phyloP scores from a whole-genome alignment of 1,140 invertebrate genomes.

The Scylla paramamosain region DNA sequence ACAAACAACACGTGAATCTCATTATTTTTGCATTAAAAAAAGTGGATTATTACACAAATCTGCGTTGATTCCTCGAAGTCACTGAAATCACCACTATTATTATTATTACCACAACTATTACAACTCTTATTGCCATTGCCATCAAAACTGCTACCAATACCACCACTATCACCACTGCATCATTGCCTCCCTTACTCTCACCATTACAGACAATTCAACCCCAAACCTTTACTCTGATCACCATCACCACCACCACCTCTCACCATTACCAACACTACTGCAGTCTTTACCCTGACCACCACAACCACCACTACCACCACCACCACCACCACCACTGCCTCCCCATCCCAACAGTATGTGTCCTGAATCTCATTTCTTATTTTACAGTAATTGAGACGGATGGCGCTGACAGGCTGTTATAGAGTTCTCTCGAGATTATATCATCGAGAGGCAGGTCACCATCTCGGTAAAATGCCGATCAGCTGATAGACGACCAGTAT shows the following conservation, averaged over 20 bases:
- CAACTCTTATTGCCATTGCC: too few species aligned
- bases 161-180: too few species aligned
- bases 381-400: slow-evolving; percentile 53
- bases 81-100: too few species aligned
- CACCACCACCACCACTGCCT: neutral
- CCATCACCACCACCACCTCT: too few species aligned
- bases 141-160: too few species aligned
- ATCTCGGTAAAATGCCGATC: neutral
- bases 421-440: slow-evolving; percentile 46
- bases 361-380: neutral
- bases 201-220: too few species aligned
- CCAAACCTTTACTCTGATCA: too few species aligned
- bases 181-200: too few species aligned
- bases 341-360: neutral
- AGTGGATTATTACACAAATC: neutral
- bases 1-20: neutral
- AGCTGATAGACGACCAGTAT: neutral
- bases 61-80: neutral
- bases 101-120: too few species aligned
- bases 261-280: neutral
- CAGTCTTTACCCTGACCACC: too few species aligned
- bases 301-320: neutral
- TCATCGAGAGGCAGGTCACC: slow-evolving; percentile 31
- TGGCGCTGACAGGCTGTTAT: slow-evolving; percentile 53
- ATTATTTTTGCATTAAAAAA: neutral